Percentiles rank a stretch among this genome's conserved stretches.
phyloP scores from a whole-genome alignment of 2,888 invertebrate species.

The Stomorhina lunata region DNA sequence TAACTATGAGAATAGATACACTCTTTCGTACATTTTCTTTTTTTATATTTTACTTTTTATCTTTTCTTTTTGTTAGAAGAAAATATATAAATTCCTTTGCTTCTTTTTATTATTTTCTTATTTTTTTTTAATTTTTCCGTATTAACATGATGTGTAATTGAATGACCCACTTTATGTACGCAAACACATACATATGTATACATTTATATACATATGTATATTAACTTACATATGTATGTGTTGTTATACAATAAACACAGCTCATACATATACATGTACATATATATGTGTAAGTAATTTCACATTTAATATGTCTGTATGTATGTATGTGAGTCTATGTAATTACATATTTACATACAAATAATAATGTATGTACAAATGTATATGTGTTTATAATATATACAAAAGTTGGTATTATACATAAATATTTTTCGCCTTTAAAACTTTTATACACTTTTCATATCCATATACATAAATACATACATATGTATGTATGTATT shows the following conservation, averaged over 20 bases:
- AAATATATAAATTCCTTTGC: background rate
- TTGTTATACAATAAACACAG: background rate
- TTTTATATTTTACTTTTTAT: no score
- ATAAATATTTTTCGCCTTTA: no score
- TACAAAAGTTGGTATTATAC: no score
- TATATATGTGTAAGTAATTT: slow-evolving; percentile 5
- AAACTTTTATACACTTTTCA: no score
- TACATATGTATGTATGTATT: no score
- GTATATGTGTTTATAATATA: background rate
- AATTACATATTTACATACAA: background rate
- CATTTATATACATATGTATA: background rate
- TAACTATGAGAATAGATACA: slow-evolving; percentile 20
- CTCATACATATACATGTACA: background rate
- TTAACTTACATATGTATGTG: background rate
- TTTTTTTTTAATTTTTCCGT: slow-evolving; percentile 19
- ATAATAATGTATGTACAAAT: background rate
- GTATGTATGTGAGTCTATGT: background rate
- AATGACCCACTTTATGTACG: slow-evolving; percentile 54
- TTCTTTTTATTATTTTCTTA: background rate
- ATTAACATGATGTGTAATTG: slow-evolving; percentile 39
- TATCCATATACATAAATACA: no score
- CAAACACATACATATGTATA: slow-evolving; percentile 21
- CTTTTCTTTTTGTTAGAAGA: no score
- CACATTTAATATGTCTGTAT: slow-evolving; percentile 25
- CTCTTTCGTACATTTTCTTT: slow-evolving; percentile 3